Conservation (phyloP, 2,797 vertebrate genomes). For the Enoplosus armatus region DNA sequence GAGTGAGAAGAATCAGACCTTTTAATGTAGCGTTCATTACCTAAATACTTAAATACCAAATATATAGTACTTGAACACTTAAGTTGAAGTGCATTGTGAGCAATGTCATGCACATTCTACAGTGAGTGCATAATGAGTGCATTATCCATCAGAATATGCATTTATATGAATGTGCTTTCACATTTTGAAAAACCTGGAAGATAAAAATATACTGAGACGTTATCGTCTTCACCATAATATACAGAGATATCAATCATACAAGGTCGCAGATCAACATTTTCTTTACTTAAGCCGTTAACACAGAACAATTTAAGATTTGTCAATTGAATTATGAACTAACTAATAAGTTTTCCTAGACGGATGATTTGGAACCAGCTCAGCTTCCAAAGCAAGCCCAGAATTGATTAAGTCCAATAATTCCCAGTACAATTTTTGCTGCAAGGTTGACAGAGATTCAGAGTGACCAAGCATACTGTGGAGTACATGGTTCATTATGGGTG, state of each 20-base stretch:
- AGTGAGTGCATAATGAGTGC: constrained; percentile 3
- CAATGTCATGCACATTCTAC: not conserved
- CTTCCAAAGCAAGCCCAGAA: constrained; percentile 39
- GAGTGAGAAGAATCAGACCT: constrained; percentile 18
- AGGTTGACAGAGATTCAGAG: constrained; percentile 25
- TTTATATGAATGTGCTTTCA: not conserved
- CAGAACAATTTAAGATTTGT: constrained; percentile 3
- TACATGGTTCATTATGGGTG: constrained; percentile 51
- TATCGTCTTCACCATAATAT: not conserved
- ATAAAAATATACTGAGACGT: not conserved
- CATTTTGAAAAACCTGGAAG: not conserved
- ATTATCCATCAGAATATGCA: constrained; percentile 14
- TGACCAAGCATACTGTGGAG: constrained; percentile 21
- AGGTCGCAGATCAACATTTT: constrained; percentile 1
- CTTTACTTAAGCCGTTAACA: constrained; percentile 17
- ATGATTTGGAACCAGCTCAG: constrained; percentile 26
- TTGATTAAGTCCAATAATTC: constrained; percentile 52
- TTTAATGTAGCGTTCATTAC: constrained; percentile 28
- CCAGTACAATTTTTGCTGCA: constrained; percentile 4
- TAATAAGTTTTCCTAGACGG: constrained; percentile 23
- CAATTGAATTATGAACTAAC: constrained; percentile 27
- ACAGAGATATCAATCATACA: not conserved
- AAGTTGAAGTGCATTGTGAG: constrained; percentile 30
- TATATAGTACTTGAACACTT: constrained; percentile 24
- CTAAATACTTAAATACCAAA: constrained; percentile 27